Evolutionary conservation across 2,888 invertebrate species (phyloP), one percentile per base, ranked within the genome.

Genomic region (Alloplasta piceator): DNA sequence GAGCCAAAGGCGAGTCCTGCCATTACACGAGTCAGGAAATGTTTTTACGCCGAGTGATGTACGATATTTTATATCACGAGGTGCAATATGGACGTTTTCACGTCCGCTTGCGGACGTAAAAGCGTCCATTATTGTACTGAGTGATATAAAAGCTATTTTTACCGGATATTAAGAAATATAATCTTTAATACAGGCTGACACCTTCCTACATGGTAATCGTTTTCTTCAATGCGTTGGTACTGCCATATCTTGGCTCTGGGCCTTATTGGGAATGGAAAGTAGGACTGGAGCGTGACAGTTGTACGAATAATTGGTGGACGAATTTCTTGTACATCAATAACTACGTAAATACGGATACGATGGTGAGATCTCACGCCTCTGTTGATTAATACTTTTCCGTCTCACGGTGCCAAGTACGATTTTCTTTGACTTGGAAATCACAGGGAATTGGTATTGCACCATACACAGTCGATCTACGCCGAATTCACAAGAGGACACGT

Each of bases 241-340:
- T 90, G 39, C 87, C 86, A 10, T 81, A 86, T 63, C 61, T 88
- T 50, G 90, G 90, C 9, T 84, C 86, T 4, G 91, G 90, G 6
- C 91, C 90, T 5, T 85, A 84, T 14, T 91, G 90, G 90, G 74
- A 87, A 71, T 70, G 72, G 4, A 85, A 78, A 66, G 64, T 88
- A 6, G 85, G 73, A 14, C 56, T 73, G 5, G 87, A 89, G 52
- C 79, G 84, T 5, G 83, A 89, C 10, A 79, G 83, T 78, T 88
- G 89, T 76, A 58, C 70, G 56, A 61, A 84, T 39, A 82, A 86
- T 46, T 91, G 91, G 91, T 90, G 90, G 91, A 78, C 87, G 5
- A 90, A 89, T 85, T 73, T 90, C 0, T 75, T 91, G 5, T 90
- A 88, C 77, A 77, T 91, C 43, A 90, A 90, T 72, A 91, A 90